Evolutionary conservation across 2,113 vertebrate species (phyloP).

Genomic region (Synchiropus splendidus): DNA sequence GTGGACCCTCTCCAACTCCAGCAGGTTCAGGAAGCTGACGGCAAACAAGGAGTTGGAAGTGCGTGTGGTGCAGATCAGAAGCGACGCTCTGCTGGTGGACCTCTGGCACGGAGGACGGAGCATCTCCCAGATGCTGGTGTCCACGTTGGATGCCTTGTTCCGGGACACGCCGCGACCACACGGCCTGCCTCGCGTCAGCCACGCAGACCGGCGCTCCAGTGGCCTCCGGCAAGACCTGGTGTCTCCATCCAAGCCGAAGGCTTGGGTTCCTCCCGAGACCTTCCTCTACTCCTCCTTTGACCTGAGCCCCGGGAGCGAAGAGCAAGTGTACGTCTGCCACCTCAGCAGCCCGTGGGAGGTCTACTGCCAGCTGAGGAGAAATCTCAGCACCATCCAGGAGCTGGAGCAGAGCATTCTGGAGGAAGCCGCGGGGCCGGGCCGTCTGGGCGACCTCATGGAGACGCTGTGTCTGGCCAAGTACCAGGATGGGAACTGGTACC

Average conservation of each 20-base stretch:
- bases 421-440: conserved; percentile 35
- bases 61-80: conserved; percentile 60
- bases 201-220: too few species aligned
- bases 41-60: conserved; percentile 65
- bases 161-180: too few species aligned
- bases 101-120: conserved; percentile 45
- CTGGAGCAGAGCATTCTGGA: conserved; percentile 60
- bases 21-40: conserved; percentile 73
- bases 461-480: conserved; percentile 76
- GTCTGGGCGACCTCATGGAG: conserved; percentile 5
- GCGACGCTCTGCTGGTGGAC: conserved; percentile 67
- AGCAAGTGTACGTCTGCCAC: conserved; percentile 73
- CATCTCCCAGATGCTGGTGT: conserved; percentile 59
- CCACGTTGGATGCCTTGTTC: conserved; percentile 38
- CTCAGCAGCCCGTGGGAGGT: conserved; percentile 72
- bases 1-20: conserved; percentile 66
- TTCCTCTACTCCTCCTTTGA: conserved; percentile 79
- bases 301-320: conserved; percentile 67
- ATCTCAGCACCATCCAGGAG: conserved; percentile 59
- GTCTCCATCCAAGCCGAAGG: too few species aligned
- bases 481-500: conserved; percentile 76
- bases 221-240: too few species aligned
- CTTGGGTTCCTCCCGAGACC: conserved; percentile 59
- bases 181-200: too few species aligned
- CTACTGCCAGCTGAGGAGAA: conserved; percentile 82